A percentile compares a stretch with the other conserved stretches of the same genome.
Conservation (phyloP, 2,113 vertebrate species). For the Rhineura floridana region DNA sequence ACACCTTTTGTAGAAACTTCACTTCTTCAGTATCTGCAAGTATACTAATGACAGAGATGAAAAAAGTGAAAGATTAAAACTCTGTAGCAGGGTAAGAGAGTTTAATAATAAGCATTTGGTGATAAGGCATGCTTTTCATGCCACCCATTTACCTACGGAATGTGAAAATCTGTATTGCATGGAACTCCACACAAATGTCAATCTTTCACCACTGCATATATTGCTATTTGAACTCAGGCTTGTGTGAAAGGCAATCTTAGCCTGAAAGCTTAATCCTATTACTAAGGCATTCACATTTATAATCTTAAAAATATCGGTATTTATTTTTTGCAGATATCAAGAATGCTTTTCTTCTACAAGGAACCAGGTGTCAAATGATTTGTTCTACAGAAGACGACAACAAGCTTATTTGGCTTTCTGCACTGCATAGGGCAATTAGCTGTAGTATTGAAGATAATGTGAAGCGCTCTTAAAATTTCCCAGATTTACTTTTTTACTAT, state of each 20-base stretch:
- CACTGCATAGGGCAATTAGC: slow-evolving; percentile 65
- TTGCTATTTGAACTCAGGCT: background rate
- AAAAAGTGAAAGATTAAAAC: background rate
- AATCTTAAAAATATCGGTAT: background rate
- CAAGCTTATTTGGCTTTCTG: slow-evolving; percentile 76
- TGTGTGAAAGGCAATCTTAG: background rate
- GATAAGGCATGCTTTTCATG: background rate
- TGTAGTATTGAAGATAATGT: slow-evolving; percentile 55
- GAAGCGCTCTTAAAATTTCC: background rate
- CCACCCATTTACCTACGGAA: background rate
- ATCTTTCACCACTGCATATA: background rate
- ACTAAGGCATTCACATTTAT: background rate
- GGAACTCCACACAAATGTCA: background rate
- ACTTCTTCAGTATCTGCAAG: too few relatives aligned
- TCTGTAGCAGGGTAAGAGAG: background rate
- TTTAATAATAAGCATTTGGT: too few relatives aligned
- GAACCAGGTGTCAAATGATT: slow-evolving; percentile 76
- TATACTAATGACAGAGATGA: background rate
- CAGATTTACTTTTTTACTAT: background rate
- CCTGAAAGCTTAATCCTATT: background rate
- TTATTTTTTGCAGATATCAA: slow-evolving; percentile 73
- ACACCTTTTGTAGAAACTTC: too few relatives aligned
- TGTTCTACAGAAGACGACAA: slow-evolving; percentile 77
- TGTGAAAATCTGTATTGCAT: background rate
- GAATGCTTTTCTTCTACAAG: slow-evolving; percentile 80